A percentile compares a stretch with the other conserved stretches of the same genome.
Evolutionary conservation across 2,113 vertebrate species (phyloP).

Genomic region (Meriones unguiculatus): DNA sequence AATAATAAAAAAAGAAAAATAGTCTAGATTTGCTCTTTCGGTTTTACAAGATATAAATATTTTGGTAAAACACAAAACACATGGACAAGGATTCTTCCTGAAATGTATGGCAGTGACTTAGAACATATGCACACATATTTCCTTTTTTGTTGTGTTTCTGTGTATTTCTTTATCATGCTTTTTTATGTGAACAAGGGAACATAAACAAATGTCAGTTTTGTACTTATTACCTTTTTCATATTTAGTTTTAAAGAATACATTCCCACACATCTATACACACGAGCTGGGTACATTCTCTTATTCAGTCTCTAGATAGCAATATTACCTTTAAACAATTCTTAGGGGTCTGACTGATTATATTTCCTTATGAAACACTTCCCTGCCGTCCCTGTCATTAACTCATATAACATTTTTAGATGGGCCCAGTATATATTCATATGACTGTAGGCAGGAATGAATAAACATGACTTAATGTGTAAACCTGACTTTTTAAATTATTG

Average conservation of each 20-base stretch:
- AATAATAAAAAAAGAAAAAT: background rate
- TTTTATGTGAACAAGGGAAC: conserved; percentile 20
- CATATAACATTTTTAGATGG: conserved; percentile 14
- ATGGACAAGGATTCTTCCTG: background rate
- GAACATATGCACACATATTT: background rate
- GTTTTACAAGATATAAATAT: background rate
- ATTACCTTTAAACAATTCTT: conserved; percentile 51
- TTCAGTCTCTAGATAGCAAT: conserved; percentile 57
- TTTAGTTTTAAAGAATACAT: background rate
- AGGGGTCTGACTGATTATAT: background rate
- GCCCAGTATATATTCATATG: conserved; percentile 51
- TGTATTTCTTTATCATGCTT: background rate
- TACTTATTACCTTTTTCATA: conserved; percentile 22
- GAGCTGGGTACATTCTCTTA: conserved; percentile 35
- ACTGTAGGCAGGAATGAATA: conserved; percentile 8
- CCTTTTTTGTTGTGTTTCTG: background rate
- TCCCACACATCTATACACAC: background rate
- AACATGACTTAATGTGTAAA: background rate
- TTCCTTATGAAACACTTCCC: conserved; percentile 27
- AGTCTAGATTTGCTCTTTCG: conserved; percentile 17
- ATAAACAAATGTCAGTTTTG: background rate
- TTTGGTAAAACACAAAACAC: background rate
- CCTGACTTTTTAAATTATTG: background rate
- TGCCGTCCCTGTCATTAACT: background rate
- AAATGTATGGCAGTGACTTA: background rate